phyloP scores from a whole-genome alignment of 2,888 invertebrate species.

The Nemoura dubitans region DNA sequence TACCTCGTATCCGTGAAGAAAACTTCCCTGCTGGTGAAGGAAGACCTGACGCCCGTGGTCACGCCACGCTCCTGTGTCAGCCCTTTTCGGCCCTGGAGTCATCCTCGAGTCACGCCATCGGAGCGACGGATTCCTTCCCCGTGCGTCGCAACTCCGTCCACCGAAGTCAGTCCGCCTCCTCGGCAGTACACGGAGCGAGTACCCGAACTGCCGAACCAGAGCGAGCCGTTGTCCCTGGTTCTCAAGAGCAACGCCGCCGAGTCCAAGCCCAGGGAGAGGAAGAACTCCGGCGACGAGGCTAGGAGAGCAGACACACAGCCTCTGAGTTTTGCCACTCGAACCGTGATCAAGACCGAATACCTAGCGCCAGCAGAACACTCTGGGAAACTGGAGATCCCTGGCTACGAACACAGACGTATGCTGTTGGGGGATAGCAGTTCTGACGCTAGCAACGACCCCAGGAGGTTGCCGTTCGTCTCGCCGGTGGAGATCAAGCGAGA shows the following conservation, averaged over 20 bases:
- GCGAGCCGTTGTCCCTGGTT: slow-evolving; percentile 51
- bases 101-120: background rate
- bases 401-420: background rate
- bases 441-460: background rate
- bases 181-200: slow-evolving; percentile 43
- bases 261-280: background rate
- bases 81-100: slow-evolving; percentile 75
- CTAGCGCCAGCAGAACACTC: background rate
- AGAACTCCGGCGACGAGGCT: background rate
- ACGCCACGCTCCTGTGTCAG: slow-evolving; percentile 52
- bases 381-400: background rate
- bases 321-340: background rate
- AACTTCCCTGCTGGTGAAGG: slow-evolving; percentile 13
- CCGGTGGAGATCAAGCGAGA: slow-evolving; percentile 14
- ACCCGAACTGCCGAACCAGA: slow-evolving; percentile 48
- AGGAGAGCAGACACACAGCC: background rate
- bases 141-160: slow-evolving; percentile 53
- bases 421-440: background rate
- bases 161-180: slow-evolving; percentile 49
- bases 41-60: background rate
- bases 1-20: slow-evolving; percentile 12
- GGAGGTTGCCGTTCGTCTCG: slow-evolving; percentile 15
- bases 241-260: slow-evolving; percentile 22
- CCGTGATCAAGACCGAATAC: slow-evolving; percentile 19
- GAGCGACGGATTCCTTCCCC: slow-evolving; percentile 35